Conservation (phyloP, 2,113 vertebrate genomes). For the Calonectris borealis region DNA sequence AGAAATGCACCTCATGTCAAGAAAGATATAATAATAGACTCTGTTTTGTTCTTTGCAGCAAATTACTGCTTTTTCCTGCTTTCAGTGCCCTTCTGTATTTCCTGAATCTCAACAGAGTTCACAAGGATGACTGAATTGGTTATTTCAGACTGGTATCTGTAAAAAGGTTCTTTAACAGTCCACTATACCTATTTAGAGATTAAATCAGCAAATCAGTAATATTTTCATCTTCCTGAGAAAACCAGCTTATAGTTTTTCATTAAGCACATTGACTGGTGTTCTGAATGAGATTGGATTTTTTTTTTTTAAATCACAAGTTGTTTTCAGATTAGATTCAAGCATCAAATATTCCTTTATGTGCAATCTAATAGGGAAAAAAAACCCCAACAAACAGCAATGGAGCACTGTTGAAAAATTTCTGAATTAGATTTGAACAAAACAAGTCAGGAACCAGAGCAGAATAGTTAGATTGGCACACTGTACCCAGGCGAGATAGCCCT, state of each 20-base stretch:
- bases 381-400: neutral
- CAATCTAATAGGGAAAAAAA: neutral
- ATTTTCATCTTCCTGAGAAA: neutral
- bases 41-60: neutral
- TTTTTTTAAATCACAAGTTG: neutral
- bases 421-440: neutral
- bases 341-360: neutral
- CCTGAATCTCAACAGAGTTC: neutral
- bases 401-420: neutral
- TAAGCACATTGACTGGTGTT: neutral
- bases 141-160: neutral
- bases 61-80: neutral
- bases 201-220: neutral
- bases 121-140: neutral
- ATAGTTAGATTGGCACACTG: neutral
- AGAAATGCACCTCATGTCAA: neutral
- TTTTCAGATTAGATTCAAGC: neutral
- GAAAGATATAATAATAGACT: neutral
- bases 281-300: neutral
- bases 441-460: neutral
- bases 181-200: neutral
- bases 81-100: neutral
- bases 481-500: neutral
- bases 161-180: neutral
- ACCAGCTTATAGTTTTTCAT: neutral